phyloP scores from a whole-genome alignment of 2,113 vertebrate species.

The Megaceryle maxima region DNA sequence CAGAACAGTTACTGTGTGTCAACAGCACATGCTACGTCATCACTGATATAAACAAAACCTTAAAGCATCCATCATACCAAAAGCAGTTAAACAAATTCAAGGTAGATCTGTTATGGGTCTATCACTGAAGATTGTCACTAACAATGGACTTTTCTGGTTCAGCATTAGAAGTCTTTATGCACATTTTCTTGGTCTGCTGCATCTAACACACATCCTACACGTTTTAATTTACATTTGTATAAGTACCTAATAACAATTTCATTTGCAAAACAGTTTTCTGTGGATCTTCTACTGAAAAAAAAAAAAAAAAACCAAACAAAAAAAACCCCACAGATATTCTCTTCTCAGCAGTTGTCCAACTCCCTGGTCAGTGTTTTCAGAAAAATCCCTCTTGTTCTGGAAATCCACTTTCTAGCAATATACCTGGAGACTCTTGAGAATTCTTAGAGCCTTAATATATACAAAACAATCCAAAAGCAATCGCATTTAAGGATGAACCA shows the following conservation, averaged over 20 bases:
- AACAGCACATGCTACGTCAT: not conserved
- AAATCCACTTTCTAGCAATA: not conserved
- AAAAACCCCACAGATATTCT: not conserved
- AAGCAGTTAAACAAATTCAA: not conserved
- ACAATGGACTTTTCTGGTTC: not conserved
- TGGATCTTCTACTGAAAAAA: not conserved
- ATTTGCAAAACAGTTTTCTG: not conserved
- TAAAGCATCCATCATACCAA: not conserved
- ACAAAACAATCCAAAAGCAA: not conserved
- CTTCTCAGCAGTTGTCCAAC: not conserved
- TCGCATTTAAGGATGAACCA: not conserved
- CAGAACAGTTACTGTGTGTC: not conserved
- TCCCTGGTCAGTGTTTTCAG: not conserved
- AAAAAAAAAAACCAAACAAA: rapidly evolving
- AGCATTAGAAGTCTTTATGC: not conserved
- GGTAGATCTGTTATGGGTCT: not conserved
- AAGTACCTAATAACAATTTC: not conserved
- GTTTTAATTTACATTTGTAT: not conserved
- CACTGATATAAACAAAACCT: not conserved
- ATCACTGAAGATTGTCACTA: not conserved
- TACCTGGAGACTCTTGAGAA: not conserved
- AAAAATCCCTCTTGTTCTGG: not conserved
- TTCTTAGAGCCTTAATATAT: not conserved
- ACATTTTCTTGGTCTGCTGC: not conserved
- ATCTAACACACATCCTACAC: not conserved